Evolutionary conservation across 1,140 invertebrate genomes (phyloP).

Genomic region (Anastrepha obliqua): DNA sequence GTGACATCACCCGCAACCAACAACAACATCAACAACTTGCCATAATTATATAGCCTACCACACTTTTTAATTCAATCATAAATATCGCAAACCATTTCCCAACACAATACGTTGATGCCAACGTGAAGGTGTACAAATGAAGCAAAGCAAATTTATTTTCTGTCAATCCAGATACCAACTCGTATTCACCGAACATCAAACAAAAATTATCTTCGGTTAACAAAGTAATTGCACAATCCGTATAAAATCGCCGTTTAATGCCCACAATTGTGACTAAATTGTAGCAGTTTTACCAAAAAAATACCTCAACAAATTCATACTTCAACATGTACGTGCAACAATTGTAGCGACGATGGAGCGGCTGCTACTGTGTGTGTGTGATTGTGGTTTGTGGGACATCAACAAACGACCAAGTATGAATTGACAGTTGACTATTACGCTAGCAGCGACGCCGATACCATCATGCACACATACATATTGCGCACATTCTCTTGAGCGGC

Average conservation of each 20-base stretch:
- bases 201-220: slow-evolving; percentile 2
- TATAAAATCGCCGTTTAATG: not conserved
- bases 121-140: not conserved
- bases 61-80: slow-evolving; percentile 5
- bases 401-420: not conserved
- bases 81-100: not conserved
- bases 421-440: not conserved
- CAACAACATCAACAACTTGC: not conserved
- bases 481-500: not conserved
- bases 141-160: not conserved
- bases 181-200: not conserved
- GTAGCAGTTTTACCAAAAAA: not conserved
- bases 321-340: not conserved
- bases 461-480: not conserved
- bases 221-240: not conserved
- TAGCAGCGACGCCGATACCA: not conserved
- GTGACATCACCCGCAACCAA: not conserved
- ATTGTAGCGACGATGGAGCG: not conserved
- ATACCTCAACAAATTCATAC: not conserved
- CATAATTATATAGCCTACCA: not conserved
- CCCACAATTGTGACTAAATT: not conserved
- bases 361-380: not conserved
- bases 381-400: not conserved
- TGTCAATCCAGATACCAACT: not conserved
- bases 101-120: not conserved